Percentiles rank a stretch among this genome's conserved stretches.
These are phyloP conservation scores for Brachycybe producta DNA, from an alignment of 2,888 invertebrate species.

Conservation along the genomic window DNA sequence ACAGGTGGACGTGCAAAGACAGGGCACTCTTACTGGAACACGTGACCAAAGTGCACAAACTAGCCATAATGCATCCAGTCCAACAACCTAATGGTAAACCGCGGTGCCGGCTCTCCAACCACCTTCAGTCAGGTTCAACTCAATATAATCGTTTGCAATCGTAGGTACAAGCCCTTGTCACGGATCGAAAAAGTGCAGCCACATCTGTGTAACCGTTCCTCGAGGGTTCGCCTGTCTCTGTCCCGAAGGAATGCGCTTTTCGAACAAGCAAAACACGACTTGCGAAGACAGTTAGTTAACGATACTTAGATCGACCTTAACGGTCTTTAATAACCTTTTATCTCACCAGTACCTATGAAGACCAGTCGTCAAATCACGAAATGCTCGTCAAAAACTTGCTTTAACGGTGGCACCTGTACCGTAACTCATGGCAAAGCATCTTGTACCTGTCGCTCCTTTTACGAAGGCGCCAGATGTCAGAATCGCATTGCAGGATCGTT, in stretches of 20 bases:
- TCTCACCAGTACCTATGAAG: no score
- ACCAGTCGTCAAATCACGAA: no score
- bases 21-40: neutral
- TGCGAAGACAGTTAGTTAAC: slow-evolving; percentile 7
- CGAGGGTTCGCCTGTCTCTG: slow-evolving; percentile 11
- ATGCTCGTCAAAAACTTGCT: neutral
- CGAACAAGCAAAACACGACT: neutral
- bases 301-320: neutral
- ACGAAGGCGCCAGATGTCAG: slow-evolving; percentile 2
- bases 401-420: slow-evolving; percentile 12
- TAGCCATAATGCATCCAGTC: slow-evolving; percentile 8
- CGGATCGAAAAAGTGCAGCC: slow-evolving; percentile 1
- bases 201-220: slow-evolving; percentile 11
- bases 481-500: neutral
- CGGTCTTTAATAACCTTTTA: neutral
- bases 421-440: neutral
- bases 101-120: neutral
- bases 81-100: slow-evolving; percentile 7
- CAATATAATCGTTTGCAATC: no score
- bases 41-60: slow-evolving; percentile 1
- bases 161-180: neutral
- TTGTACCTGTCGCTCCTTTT: neutral
- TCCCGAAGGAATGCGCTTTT: slow-evolving; percentile 1
- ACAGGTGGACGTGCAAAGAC: slow-evolving; percentile 6
- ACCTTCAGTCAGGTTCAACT: neutral